A percentile compares a stretch with the other conserved stretches of the same genome.
These are phyloP conservation scores for Ophioninae sp. DNA, from an alignment of 2,888 invertebrate species.

Conservation along the genomic window DNA sequence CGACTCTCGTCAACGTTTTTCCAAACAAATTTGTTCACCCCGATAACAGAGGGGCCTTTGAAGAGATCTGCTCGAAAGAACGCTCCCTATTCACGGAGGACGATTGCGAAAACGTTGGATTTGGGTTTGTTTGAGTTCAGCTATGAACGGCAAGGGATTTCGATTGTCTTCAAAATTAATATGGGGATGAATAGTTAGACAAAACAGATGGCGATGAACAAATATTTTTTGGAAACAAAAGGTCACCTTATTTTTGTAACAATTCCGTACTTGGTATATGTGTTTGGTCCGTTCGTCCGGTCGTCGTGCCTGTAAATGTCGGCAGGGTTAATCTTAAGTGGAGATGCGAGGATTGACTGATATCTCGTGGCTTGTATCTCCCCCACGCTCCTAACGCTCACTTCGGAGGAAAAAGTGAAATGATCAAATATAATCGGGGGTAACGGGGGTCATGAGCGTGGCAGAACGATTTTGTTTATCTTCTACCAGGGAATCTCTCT, in stretches of 20 bases:
- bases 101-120: neutral
- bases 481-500: neutral
- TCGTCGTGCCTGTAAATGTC: neutral
- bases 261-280: neutral
- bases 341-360: constrained; percentile 49
- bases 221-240: too few species aligned
- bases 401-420: neutral
- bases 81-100: neutral
- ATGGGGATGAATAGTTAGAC: too few species aligned
- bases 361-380: constrained; percentile 9
- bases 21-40: neutral
- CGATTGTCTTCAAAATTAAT: neutral
- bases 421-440: neutral
- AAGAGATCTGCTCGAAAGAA: neutral
- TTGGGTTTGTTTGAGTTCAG: neutral
- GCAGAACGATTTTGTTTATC: neutral
- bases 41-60: neutral
- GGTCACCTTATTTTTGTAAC: too few species aligned
- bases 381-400: neutral
- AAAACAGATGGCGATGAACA: too few species aligned
- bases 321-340: constrained; percentile 20
- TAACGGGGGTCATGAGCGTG: neutral
- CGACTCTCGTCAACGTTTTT: neutral
- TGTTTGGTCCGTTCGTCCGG: neutral
- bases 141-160: neutral